Evolutionary conservation across 2,113 vertebrate species (phyloP), one percentile per base, ranked within the genome.

Genomic region (Chlorodrepanis virens): DNA sequence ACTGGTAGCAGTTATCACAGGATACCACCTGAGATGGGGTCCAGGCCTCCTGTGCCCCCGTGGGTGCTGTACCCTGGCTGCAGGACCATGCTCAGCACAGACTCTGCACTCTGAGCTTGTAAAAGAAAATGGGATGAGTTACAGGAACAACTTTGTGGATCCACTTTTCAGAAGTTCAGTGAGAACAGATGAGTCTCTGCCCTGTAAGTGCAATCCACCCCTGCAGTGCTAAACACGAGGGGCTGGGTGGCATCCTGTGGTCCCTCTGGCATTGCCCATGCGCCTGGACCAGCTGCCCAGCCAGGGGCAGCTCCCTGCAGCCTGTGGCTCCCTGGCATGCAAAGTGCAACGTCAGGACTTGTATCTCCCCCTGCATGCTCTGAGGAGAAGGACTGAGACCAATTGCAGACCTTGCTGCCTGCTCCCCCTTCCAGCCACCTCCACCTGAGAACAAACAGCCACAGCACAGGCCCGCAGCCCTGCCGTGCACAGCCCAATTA

Each of bases 401-500:
- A 0, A 61, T 14, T 29, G 27, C 25, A 52, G 87, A 19, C 33
- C 70, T 31, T 67, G 27, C 82, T 52, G 61, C 80, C 57, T 54
- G 28, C n/a, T 91, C 52, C 23, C 57, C 14, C 11, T 63, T 45
- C 54, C 81, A 89, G 75, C 52, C 77, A 40, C 71, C 31, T 75
- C 85, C 72, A 35, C 27, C 83, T 27, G 1, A 42, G 85, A 87
- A 4, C 91, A 86, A 94, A 78, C 90, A 83, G 71, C 54, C 47
- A 28, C 84, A 72, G 87, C 61, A 25, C 68, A 37, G 78, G 33
- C 76, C 86, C 3, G 7, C 6, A 4, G 49, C 71, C 14, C 8
- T 33, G 67, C 77, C 6, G 2, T 21, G 37, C 50, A 56, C 94
- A 85, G 65, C 72, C 81, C 86, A 91, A 96, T 95, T 94, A 92